Evolutionary conservation across 2,797 vertebrate species (phyloP), one percentile per base, ranked within the genome.

Genomic region (Hypotaenidia okinawae): DNA sequence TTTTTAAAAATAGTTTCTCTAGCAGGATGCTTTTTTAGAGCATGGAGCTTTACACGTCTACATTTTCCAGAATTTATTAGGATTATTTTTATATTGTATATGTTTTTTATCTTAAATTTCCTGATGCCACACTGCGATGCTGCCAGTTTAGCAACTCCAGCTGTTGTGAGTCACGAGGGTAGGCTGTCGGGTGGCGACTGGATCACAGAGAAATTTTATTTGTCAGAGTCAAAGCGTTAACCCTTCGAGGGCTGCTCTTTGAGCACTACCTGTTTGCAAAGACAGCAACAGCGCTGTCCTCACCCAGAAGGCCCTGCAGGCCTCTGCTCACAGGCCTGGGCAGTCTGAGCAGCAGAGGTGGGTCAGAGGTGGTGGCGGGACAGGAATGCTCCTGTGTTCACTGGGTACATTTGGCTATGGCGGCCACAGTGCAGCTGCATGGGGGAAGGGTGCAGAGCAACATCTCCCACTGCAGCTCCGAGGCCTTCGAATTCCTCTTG

Each of bases 1-100:
- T 96, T 96, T 97, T 96, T 91, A 96, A 97, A 98, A 98, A 97
- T 95, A 97, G 97, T 96, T 96, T 93, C 90, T 95, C 55, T 84
- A 81, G 87, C 80, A 54, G 95, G 95, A 95, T 96, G 96, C 93
- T 92, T 96, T 96, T 93, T 86, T 76, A 87, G 83, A 15, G 0
- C 3, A 2, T 23, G 6, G 74, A 41, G 87, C 74, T 97, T 91
- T 96, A 73, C 87, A 75, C 70, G 33, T 96, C 95, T 86, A 41
- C 67, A 8, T 94, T 94, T 97, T 69, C 80, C 93, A 89, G 95
- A 93, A 90, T 93, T 76, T 93, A 96, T 94, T 87, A 90, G 82
- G 70, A 91, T 93, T 87, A 67, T 95, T 95, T 96, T 94, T 27
- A 9, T 51, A 45, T 58, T 66, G 83, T 73, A 41, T 74, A 63